phyloP scores from a whole-genome alignment of 2,888 invertebrate species.

The Drosophila phalerata region DNA sequence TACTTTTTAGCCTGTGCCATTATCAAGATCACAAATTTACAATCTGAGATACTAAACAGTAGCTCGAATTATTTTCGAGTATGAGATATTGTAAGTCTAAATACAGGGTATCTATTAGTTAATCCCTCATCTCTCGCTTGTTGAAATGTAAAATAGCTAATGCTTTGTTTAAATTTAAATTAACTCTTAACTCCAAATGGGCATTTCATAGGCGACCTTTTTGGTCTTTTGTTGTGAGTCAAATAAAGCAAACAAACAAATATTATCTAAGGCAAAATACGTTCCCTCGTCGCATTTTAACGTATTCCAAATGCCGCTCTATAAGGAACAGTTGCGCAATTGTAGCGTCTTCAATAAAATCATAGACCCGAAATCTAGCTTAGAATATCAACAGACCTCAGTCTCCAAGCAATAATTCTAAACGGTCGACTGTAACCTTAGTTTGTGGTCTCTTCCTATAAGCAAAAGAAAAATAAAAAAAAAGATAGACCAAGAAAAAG shows the following conservation, averaged over 20 bases:
- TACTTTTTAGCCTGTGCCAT: neutral
- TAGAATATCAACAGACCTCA: slow-evolving; percentile 50
- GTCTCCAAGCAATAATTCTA: slow-evolving; percentile 35
- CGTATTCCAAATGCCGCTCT: neutral
- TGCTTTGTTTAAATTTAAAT: neutral
- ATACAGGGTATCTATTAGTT: neutral
- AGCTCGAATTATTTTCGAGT: neutral
- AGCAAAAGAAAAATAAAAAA: slow-evolving; percentile 30
- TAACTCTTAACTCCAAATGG: slow-evolving; percentile 3
- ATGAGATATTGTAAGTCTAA: neutral
- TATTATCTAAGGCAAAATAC: slow-evolving; percentile 11
- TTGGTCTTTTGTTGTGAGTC: neutral
- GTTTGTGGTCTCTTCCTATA: slow-evolving; percentile 64
- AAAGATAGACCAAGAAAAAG: slow-evolving; percentile 55
- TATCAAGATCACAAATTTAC: neutral
- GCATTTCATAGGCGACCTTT: slow-evolving; percentile 18
- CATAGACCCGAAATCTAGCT: slow-evolving; percentile 50
- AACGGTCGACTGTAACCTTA: slow-evolving; percentile 56
- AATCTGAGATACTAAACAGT: neutral
- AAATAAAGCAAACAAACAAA: slow-evolving; percentile 8
- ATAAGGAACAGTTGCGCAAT: slow-evolving; percentile 29
- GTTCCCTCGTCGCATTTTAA: neutral
- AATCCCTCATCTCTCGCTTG: neutral
- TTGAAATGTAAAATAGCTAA: neutral
- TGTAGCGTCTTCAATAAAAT: slow-evolving; percentile 39